phyloP scores from a whole-genome alignment of 1,140 invertebrate genomes.

The Lepeophtheirus salmonis region DNA sequence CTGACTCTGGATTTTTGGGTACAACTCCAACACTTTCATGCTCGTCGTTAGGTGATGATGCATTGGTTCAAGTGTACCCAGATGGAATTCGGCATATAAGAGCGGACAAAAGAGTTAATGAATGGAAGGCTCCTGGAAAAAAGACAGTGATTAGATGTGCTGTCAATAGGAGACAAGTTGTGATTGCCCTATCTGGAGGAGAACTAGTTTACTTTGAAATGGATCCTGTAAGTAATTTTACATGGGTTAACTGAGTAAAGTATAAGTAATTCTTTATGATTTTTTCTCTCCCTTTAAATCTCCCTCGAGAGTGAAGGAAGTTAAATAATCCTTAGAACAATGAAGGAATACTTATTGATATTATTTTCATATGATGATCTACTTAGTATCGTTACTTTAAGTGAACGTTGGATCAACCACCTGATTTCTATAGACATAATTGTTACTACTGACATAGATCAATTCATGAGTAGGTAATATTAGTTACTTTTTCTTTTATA shows the following conservation, averaged over 20 bases:
- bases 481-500: slow-evolving; percentile 31
- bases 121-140: slow-evolving; percentile 96
- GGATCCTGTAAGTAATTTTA: slow-evolving; percentile 64
- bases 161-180: slow-evolving; percentile 93
- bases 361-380: no score
- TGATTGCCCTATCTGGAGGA: slow-evolving; percentile 89
- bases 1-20: slow-evolving; percentile 94
- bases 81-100: slow-evolving; percentile 96
- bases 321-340: no score
- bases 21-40: slow-evolving; percentile 94
- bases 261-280: no score
- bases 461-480: no score
- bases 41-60: slow-evolving; percentile 89
- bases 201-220: slow-evolving; percentile 99
- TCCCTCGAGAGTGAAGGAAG: no score
- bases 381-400: no score
- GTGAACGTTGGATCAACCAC: no score
- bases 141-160: slow-evolving; percentile 94
- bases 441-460: no score
- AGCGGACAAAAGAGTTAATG: slow-evolving; percentile 89
- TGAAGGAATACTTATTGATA: no score
- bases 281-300: no score
- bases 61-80: slow-evolving; percentile 91
- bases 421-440: no score
- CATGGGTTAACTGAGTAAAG: no score